Evolutionary conservation across 2,888 invertebrate genomes (phyloP).

Genomic region (Drosophila mimetica): DNA sequence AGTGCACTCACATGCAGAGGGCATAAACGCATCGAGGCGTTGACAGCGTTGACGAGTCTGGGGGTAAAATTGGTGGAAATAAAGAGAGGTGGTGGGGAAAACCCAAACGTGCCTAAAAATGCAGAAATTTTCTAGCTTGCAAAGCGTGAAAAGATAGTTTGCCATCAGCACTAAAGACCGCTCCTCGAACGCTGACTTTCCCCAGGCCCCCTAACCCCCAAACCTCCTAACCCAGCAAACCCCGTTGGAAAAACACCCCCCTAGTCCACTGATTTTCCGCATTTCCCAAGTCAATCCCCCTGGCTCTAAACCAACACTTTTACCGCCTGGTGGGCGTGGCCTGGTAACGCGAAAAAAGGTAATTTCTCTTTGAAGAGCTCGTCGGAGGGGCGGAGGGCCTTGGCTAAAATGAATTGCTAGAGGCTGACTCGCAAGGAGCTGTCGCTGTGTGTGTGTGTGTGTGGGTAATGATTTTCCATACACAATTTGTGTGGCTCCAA

Average conservation of each 20-base stretch:
- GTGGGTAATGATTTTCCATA: slow-evolving; percentile 65
- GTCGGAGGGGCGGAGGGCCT: slow-evolving; percentile 24
- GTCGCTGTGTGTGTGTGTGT: slow-evolving; percentile 30
- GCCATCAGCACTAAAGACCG: slow-evolving; percentile 40
- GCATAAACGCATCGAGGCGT: slow-evolving; percentile 62
- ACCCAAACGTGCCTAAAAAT: slow-evolving; percentile 75
- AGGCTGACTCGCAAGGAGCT: slow-evolving; percentile 34
- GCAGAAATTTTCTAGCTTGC: slow-evolving; percentile 63
- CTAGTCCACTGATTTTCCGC: slow-evolving; percentile 10
- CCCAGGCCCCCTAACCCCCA: not conserved
- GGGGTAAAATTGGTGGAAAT: slow-evolving; percentile 17
- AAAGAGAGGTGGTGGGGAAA: slow-evolving; percentile 2
- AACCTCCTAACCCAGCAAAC: no score
- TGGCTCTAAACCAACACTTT: slow-evolving; percentile 33
- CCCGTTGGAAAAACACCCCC: slow-evolving; percentile 7
- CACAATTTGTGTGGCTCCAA: slow-evolving; percentile 70
- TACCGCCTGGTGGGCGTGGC: slow-evolving; percentile 53
- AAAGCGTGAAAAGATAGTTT: slow-evolving; percentile 73
- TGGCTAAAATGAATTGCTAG: slow-evolving; percentile 65
- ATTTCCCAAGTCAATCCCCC: slow-evolving; percentile 22
- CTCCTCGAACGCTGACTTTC: not conserved
- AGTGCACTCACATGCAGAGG: slow-evolving; percentile 26
- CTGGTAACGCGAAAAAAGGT: slow-evolving; percentile 61
- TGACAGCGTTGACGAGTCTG: slow-evolving; percentile 31
- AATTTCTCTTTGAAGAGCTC: slow-evolving; percentile 60